Percentiles rank a stretch among this genome's conserved stretches.
Evolutionary conservation across 2,888 invertebrate genomes (phyloP).

Genomic region (Cantharis flavilabris): DNA sequence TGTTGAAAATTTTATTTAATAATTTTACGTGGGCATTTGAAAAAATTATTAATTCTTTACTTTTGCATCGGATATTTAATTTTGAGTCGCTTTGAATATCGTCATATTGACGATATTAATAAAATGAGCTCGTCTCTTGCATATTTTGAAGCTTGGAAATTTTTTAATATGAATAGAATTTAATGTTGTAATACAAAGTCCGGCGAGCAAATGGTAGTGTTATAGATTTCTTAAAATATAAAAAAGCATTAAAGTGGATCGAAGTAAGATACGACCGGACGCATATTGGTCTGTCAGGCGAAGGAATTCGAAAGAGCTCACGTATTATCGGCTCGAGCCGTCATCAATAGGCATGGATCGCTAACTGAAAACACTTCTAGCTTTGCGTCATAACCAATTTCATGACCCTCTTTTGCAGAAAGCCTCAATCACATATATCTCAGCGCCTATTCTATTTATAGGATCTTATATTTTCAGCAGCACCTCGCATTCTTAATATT

Average conservation of each 20-base stretch:
- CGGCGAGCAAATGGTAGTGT: conserved; percentile 1
- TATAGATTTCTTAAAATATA: conserved; percentile 31
- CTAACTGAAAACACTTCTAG: conserved; percentile 48
- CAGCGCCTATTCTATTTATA: conserved; percentile 50
- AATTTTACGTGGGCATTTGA: neutral
- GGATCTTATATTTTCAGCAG: conserved; percentile 43
- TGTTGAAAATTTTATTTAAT: neutral
- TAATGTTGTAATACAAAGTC: neutral
- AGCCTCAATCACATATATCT: conserved; percentile 49
- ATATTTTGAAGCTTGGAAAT: neutral
- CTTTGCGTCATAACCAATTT: conserved; percentile 48
- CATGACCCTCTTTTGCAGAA: conserved; percentile 42
- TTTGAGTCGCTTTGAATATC: neutral
- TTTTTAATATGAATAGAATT: neutral
- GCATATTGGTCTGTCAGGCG: conserved; percentile 49
- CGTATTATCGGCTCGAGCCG: conserved; percentile 46
- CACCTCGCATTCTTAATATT: conserved; percentile 48
- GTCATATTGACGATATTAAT: neutral
- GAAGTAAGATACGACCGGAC: conserved; percentile 27
- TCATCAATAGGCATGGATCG: conserved; percentile 46
- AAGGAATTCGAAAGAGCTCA: conserved; percentile 46
- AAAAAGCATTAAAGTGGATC: conserved; percentile 25
- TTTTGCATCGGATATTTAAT: neutral
- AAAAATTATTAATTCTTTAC: neutral
- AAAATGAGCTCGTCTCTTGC: neutral